Evolutionary conservation across 2,888 invertebrate species (phyloP).

Genomic region (Amphipoea lucens): DNA sequence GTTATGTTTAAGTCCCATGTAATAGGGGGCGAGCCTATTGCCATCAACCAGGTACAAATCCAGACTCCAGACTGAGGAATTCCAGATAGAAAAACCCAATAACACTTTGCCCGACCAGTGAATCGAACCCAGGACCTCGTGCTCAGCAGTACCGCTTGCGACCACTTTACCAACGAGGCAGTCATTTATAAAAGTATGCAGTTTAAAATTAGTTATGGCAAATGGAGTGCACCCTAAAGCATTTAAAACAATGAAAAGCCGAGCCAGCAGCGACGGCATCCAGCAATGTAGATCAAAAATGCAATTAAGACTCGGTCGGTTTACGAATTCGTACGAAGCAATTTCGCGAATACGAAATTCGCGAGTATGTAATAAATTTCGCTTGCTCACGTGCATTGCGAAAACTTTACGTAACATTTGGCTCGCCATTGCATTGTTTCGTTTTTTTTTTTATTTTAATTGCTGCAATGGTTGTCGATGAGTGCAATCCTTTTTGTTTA

Average conservation of each 20-base stretch:
- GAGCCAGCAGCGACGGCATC: slow-evolving; percentile 16
- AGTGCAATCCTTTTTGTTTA: slow-evolving; percentile 51
- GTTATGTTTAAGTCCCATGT: not conserved
- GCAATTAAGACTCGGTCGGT: slow-evolving; percentile 56
- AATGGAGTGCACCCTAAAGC: slow-evolving; percentile 13
- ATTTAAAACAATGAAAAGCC: slow-evolving; percentile 29
- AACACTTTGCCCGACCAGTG: not conserved
- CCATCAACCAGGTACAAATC: too few relatives aligned
- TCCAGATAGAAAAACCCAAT: not conserved
- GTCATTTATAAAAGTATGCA: slow-evolving; percentile 8
- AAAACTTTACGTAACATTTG: slow-evolving; percentile 66
- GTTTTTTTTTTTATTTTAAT: slow-evolving; percentile 67
- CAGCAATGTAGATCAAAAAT: slow-evolving; percentile 55
- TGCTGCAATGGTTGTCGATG: slow-evolving; percentile 60
- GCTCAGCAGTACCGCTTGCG: not conserved
- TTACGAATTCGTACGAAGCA: slow-evolving; percentile 49
- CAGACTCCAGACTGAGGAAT: not conserved
- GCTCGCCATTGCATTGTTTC: slow-evolving; percentile 64
- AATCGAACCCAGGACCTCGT: not conserved
- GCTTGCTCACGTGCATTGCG: slow-evolving; percentile 57
- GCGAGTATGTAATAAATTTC: slow-evolving; percentile 59
- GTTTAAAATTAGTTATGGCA: slow-evolving; percentile 2
- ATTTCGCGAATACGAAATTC: slow-evolving; percentile 48
- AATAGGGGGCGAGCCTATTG: too few relatives aligned
- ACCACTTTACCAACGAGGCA: not conserved